phyloP scores from a whole-genome alignment of 1,140 invertebrate species.

The Drosophila sucinea region DNA sequence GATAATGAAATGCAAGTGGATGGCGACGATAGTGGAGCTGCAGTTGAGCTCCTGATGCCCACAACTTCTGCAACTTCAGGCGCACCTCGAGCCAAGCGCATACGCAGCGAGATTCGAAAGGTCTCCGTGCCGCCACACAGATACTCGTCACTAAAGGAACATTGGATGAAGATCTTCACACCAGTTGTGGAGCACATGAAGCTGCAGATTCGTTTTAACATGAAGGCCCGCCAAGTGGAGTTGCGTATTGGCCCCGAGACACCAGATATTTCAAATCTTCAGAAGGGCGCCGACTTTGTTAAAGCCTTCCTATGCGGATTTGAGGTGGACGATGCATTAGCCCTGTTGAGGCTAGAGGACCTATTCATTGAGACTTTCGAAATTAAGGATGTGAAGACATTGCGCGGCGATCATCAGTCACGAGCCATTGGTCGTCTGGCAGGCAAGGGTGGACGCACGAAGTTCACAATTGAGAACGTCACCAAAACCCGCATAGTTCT shows the following conservation, averaged over 20 bases:
- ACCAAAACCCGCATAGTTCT: conserved; percentile 99
- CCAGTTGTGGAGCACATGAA: conserved; percentile 98
- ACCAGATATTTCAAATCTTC: conserved; percentile 94
- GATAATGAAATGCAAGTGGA: conserved; percentile 86
- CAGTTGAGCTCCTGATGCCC: conserved; percentile 56
- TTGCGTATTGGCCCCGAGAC: conserved; percentile 87
- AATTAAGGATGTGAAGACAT: conserved; percentile 97
- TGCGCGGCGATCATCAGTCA: conserved; percentile 98
- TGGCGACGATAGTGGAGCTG: conserved; percentile 86
- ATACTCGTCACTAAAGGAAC: conserved; percentile 96
- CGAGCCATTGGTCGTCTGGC: conserved; percentile 98
- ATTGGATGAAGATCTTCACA: conserved; percentile 98
- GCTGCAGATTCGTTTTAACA: conserved; percentile 97
- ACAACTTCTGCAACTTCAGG: conserved; percentile 63
- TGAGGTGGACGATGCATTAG: conserved; percentile 98
- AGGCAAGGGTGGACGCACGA: conserved; percentile 98
- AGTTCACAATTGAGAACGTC: conserved; percentile 99
- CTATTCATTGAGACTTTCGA: conserved; percentile 99
- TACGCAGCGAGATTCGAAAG: conserved; percentile 86
- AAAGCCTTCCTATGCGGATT: conserved; percentile 98
- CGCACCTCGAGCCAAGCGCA: conserved; percentile 83
- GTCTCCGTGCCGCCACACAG: conserved; percentile 88
- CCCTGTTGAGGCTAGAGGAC: conserved; percentile 97
- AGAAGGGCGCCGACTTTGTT: conserved; percentile 99
- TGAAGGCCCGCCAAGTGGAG: conserved; percentile 90